These are phyloP conservation scores for Epinephelus fuscoguttatus DNA, from an alignment of 2,113 vertebrate genomes.

Conservation along the genomic window DNA sequence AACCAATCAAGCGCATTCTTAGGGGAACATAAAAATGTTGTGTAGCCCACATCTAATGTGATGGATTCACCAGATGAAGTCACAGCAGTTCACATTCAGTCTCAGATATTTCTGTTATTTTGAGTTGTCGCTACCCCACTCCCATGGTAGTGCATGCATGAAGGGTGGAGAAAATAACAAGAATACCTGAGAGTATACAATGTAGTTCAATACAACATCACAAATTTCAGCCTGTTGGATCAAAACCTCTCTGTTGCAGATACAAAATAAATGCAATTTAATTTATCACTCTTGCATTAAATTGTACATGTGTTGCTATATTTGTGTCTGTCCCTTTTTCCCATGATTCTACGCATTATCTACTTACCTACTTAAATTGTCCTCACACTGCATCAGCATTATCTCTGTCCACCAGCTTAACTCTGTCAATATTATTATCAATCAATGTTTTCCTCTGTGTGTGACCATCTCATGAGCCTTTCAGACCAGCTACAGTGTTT, in stretches of 20 bases:
- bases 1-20: not conserved
- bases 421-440: constrained; percentile 7
- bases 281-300: not conserved
- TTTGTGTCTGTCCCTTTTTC: not conserved
- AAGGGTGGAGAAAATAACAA: not conserved
- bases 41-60: not conserved
- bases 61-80: not conserved
- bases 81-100: not conserved
- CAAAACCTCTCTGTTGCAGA: not conserved
- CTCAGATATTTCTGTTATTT: not conserved
- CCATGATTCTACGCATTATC: not conserved
- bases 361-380: not conserved
- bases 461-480: not conserved
- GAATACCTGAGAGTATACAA: not conserved
- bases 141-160: no score
- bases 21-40: not conserved
- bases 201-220: not conserved
- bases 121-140: not conserved
- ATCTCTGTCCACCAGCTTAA: not conserved
- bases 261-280: not conserved
- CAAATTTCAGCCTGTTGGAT: not conserved
- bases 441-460: constrained; percentile 12
- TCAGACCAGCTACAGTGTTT: not conserved
- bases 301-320: not conserved
- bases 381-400: not conserved